Evolutionary conservation across 2,888 invertebrate species (phyloP), one percentile per base, ranked within the genome.

Genomic region (Folsomia candida): DNA sequence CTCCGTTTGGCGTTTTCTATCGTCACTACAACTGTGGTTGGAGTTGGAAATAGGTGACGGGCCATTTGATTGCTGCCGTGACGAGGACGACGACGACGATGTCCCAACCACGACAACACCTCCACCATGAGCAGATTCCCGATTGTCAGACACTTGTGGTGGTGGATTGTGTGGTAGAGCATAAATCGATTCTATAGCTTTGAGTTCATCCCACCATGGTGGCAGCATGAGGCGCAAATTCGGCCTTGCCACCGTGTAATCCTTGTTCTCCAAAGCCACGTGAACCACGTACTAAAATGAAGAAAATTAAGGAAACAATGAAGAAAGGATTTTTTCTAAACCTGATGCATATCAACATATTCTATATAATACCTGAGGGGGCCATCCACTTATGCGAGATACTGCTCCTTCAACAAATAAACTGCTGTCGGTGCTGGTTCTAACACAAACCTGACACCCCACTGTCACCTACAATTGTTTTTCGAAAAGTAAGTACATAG

Each of bases 141-240:
- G 70, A 26, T 74, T 51, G 22, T 66, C 51, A 67, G 74, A 69
- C 70, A 4, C 14, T 22, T 51, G 51, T 60, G 74, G 57, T 28
- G 70, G 58, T 14, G 73, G 60, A 69, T 68, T 73, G 51, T 79
- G 68, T 64, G 79, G 76, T 25, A 78, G 18, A 37, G 77, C 74
- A 59, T 80, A 80, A 70, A 80, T 80, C 1, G 80, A 76, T 61
- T 80, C 80, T 11, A 80, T 91, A 1, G 79, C 78, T 81, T 91
- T 93, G 71, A 97, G 84, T 84, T 98, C 97, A 81, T 97, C 98
- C 85, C 91, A 93, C 97, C 98, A 98, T 0, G 97, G 98, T 20
- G 97, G 95, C 82, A 91, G 89, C 78, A 97, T 85, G 27, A 98
- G 87, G 26, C 98, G 88, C 72, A 98, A 86, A 83, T 96, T 94